Evolutionary conservation across 1,140 invertebrate species (phyloP), one percentile per base, ranked within the genome.

Genomic region (Lethocerus indicus): DNA sequence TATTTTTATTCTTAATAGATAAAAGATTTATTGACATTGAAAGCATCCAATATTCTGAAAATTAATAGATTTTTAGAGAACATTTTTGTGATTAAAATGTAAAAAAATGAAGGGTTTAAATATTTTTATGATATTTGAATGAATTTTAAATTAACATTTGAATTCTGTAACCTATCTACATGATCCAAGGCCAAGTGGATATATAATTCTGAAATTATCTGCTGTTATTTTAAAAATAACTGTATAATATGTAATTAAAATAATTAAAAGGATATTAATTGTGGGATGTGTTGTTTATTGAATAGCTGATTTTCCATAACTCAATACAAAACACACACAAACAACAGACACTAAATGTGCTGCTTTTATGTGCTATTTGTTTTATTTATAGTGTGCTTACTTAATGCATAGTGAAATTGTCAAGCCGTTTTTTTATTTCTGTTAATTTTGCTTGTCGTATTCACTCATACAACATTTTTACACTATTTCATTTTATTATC

Each of bases 221-320:
- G 37, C 41, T 49, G 37, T 40, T 49, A 32, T 50, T 29, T 14
- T 21, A 28, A 42, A 50, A 21, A 41, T 49, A 26, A 21, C 35
- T 51, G 49, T 51, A 51, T 20, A 36, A 51, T 51, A 45, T 51
- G 49, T 51, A 51, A 51, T 51, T 51, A 51, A 25, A 51, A 18
- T 32, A 51, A 51, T 51, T 51, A 51, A 51, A 51, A 43, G 46
- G 28, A 42, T 51, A 42, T 51, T 51, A 25, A 21, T 28, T 32
- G 36, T 44, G 49, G 41, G 41, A 51, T 35, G 20, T 51, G 26
- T 45, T 44, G 28, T 51, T 44, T 45, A 32, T 51, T 51, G 12
- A 24, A 36, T 41, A 25, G 20, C n/a, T 43, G 29, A n/a, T n/a
- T n/a, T n/a, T n/a, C n/a, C 35, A 24, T 26, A 27, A 25, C 25